Evolutionary conservation across 2,797 vertebrate genomes (phyloP).

Genomic region (Chiloscyllium punctatum): DNA sequence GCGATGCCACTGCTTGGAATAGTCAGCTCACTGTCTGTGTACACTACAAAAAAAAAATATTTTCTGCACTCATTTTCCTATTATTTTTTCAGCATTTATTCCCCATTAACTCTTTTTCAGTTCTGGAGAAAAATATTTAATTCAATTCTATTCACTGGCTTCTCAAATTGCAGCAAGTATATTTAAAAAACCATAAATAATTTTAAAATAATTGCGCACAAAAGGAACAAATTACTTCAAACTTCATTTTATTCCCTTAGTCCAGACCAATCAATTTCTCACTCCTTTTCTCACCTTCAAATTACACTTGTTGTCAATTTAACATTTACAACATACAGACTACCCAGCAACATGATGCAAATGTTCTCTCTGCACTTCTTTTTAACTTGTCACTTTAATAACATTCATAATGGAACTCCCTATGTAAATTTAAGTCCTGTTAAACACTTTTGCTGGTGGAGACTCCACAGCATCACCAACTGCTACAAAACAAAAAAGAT

Average conservation of each 20-base stretch:
- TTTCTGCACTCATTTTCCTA: background rate
- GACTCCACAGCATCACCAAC: background rate
- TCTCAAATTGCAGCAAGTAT: background rate
- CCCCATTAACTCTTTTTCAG: too few relatives aligned
- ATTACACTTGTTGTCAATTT: background rate
- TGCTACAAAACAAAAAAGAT: too few relatives aligned
- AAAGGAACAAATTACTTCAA: background rate
- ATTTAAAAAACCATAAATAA: background rate
- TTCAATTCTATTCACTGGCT: background rate
- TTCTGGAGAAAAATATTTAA: background rate
- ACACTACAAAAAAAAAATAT: background rate
- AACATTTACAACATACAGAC: background rate
- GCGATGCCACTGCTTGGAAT: too few relatives aligned
- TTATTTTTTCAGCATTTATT: background rate
- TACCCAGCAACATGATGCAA: background rate
- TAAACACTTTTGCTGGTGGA: background rate
- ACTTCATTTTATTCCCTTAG: background rate
- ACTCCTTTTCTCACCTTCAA: background rate
- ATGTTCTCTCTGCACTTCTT: background rate
- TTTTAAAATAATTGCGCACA: background rate
- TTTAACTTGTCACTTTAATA: background rate
- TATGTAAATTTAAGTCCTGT: background rate
- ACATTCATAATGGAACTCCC: background rate
- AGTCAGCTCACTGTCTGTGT: background rate
- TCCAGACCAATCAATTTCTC: background rate